Base-by-base conservation (phyloP, 1,140 invertebrate genomes). In the Globodera ellingtonae region DNA sequence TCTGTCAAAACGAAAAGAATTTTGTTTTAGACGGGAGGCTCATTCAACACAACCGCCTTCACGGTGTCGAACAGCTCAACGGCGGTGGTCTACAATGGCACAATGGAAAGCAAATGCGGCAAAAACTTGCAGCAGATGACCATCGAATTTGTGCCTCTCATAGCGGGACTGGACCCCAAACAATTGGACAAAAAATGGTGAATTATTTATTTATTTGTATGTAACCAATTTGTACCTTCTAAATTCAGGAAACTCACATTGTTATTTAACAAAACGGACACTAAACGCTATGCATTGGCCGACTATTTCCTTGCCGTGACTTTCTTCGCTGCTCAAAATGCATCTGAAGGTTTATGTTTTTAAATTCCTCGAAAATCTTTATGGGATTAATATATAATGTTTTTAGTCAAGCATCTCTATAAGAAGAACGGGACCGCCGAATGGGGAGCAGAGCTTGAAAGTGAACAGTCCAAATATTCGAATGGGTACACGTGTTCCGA, bases 401-500 rank as follows among this genome's bases (percentile, higher is more conserved):
- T 13, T 52, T 52, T 52, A 52, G 50, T 52, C 0, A 13, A 52
- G 7, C 50, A 62, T 62, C 13, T 62, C 5, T 62, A 62, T 15
- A 18, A 62, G 56, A 62, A 62, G 4, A 62, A 62, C 15, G 56
- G 56, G 5, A 47, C 15, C 47, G n/a, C 75, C n/a, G n/a, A 62
- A 15, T 76, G 62, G 48, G n/a, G 46, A 15, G 65, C 69, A 69
- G 21, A 62, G 50, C 13, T 77, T 18, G 21, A 48, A 47, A 69
- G 18, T 8, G 50, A 77, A 7, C 69, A 62, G 56, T 62, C 56
- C 56, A 13, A 15, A 62, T 15, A 62, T 18, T 15, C 48, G 24
- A 67, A 77, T 47, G 75, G 75, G 46, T 69, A 24, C 18, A 48
- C 69, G 1, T 77, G 75, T 50, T 77, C 75, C 48, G 24, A 67